phyloP scores from a whole-genome alignment of 2,113 vertebrate genomes.

The Leptocoma aspasia region DNA sequence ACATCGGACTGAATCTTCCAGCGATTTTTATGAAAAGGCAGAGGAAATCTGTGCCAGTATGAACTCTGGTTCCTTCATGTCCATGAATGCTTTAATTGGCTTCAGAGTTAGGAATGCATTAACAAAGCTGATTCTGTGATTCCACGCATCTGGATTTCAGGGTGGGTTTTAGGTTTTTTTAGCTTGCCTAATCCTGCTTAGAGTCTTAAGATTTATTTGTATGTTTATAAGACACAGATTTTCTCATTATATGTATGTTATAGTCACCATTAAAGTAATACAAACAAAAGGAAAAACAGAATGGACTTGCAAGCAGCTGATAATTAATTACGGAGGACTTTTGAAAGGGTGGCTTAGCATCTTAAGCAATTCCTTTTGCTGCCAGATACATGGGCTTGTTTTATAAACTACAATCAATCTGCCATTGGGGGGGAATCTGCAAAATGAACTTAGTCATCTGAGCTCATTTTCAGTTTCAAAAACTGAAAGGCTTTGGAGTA shows the following conservation, averaged over 20 bases:
- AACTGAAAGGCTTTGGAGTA: constrained; percentile 32
- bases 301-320: constrained; percentile 41
- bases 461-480: constrained; percentile 47
- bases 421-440: background rate
- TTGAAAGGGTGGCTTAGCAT: constrained; percentile 45
- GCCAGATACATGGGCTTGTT: constrained; percentile 54
- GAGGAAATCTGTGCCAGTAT: background rate
- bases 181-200: constrained; percentile 48
- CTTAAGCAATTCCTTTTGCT: constrained; percentile 53
- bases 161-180: background rate
- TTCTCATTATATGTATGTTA: constrained; percentile 31
- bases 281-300: constrained; percentile 46
- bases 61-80: background rate
- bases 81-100: constrained; percentile 44
- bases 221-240: constrained; percentile 43
- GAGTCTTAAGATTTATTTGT: constrained; percentile 56
- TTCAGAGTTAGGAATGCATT: constrained; percentile 39
- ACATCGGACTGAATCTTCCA: background rate
- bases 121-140: constrained; percentile 53
- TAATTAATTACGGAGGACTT: constrained; percentile 61
- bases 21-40: constrained; percentile 24
- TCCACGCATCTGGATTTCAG: constrained; percentile 47
- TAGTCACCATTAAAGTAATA: constrained; percentile 23
- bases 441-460: constrained; percentile 46
- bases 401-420: constrained; percentile 61